Conservation (phyloP, 2,888 invertebrate species). For the Lapara coniferarum region DNA sequence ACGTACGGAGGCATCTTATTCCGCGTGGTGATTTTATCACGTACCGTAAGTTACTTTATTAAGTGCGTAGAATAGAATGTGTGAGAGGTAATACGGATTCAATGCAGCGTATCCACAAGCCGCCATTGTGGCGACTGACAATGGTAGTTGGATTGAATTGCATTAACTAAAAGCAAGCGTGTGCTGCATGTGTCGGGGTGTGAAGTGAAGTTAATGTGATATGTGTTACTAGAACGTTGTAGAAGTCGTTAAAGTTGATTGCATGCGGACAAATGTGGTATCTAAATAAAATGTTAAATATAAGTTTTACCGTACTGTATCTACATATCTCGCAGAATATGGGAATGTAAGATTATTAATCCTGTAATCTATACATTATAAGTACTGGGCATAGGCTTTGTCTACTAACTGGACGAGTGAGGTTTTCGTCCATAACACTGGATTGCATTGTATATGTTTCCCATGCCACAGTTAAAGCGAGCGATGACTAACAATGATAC, state of each 20-base stretch:
- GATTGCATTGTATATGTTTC: too few relatives aligned
- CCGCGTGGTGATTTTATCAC: conserved; percentile 47
- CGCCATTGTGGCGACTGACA: conserved; percentile 58
- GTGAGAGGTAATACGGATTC: conserved; percentile 55
- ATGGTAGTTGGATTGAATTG: conserved; percentile 60
- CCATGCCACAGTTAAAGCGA: too few relatives aligned
- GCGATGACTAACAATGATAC: too few relatives aligned
- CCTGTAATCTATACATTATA: too few relatives aligned
- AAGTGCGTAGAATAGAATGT: conserved; percentile 57
- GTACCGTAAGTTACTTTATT: conserved; percentile 50
- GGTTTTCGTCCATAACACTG: too few relatives aligned
- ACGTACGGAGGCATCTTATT: conserved; percentile 46
- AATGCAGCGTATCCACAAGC: conserved; percentile 41
- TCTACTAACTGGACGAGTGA: too few relatives aligned
- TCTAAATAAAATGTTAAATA: background rate
- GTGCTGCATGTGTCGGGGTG: conserved; percentile 26
- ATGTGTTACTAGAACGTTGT: conserved; percentile 10
- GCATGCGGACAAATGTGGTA: background rate
- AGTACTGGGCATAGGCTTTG: too few relatives aligned
- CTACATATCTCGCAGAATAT: background rate
- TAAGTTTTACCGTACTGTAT: background rate
- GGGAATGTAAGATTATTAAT: background rate
- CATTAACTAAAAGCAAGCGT: conserved; percentile 53
- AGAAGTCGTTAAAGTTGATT: conserved; percentile 9
- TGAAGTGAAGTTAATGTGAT: conserved; percentile 19